A percentile compares a stretch with the other conserved stretches of the same genome.
phyloP scores from a whole-genome alignment of 2,888 invertebrate species.

The Brachypalpus laphriformis region DNA sequence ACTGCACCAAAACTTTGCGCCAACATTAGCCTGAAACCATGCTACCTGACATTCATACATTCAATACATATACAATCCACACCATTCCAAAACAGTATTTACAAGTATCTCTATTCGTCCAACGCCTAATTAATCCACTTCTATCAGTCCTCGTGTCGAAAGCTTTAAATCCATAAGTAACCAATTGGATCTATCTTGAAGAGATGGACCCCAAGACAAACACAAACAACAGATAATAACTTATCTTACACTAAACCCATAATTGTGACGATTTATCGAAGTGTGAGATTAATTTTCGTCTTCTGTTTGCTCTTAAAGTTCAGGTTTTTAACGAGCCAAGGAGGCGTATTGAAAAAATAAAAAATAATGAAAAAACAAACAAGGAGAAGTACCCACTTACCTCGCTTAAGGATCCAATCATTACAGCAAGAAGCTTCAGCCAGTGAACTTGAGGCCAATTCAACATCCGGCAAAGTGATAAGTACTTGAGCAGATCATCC shows the following conservation, averaged over 20 bases:
- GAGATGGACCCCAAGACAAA: background rate
- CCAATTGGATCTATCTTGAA: background rate
- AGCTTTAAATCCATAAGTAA: background rate
- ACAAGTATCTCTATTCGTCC: too few relatives aligned
- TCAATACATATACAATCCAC: too few relatives aligned
- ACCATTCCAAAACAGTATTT: too few relatives aligned
- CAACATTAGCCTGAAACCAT: too few relatives aligned
- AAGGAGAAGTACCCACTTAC: constrained; percentile 80
- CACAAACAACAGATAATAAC: background rate
- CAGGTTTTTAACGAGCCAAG: background rate
- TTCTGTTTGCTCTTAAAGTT: background rate
- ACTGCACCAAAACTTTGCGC: too few relatives aligned
- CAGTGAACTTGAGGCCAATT: constrained; percentile 85
- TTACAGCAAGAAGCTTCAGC: constrained; percentile 89
- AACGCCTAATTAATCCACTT: too few relatives aligned
- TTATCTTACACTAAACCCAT: background rate
- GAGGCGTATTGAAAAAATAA: background rate
- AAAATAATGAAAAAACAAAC: constrained; percentile 1
- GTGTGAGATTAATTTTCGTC: background rate
- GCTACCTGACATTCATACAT: too few relatives aligned
- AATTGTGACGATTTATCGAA: background rate
- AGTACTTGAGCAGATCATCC: constrained; percentile 84
- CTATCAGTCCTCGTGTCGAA: too few relatives aligned
- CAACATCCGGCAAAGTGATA: constrained; percentile 86
- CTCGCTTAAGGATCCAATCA: constrained; percentile 87